Conservation (phyloP, 2,113 vertebrate species). For the Zootoca vivipara region DNA sequence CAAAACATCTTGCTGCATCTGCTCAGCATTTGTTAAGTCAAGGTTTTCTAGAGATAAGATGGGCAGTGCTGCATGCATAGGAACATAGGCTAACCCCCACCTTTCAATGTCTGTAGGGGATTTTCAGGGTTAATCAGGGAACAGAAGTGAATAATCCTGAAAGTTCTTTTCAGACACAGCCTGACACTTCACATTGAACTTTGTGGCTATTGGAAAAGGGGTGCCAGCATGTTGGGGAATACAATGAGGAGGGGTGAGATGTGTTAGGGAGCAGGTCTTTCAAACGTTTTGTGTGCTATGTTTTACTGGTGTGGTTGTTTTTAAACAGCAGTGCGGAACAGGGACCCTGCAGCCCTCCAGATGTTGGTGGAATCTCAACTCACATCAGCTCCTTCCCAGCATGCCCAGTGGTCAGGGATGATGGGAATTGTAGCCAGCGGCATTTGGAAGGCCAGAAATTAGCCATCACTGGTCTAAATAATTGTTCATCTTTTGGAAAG, state of each 20-base stretch:
- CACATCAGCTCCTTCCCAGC: too few species aligned
- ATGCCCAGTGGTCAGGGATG: too few species aligned
- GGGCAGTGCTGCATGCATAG: not conserved
- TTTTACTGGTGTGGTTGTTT: too few species aligned
- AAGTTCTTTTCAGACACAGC: not conserved
- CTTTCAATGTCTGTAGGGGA: not conserved
- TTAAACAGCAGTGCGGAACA: too few species aligned
- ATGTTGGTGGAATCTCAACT: too few species aligned
- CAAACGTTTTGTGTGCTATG: too few species aligned
- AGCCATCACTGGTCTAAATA: too few species aligned
- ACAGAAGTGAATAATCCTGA: not conserved
- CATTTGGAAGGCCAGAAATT: too few species aligned
- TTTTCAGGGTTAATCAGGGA: not conserved
- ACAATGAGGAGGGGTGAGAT: not conserved
- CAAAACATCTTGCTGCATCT: not conserved
- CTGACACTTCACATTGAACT: not conserved
- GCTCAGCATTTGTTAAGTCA: not conserved
- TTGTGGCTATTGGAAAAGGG: not conserved
- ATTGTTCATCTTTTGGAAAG: too few species aligned
- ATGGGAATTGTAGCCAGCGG: too few species aligned
- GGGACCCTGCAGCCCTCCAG: too few species aligned
- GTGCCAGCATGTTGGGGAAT: not conserved
- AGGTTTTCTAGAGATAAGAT: not conserved
- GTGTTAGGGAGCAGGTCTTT: not conserved
- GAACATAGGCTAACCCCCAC: not conserved